Conservation (phyloP, 2,888 invertebrate genomes). For the Thumatha senex region DNA sequence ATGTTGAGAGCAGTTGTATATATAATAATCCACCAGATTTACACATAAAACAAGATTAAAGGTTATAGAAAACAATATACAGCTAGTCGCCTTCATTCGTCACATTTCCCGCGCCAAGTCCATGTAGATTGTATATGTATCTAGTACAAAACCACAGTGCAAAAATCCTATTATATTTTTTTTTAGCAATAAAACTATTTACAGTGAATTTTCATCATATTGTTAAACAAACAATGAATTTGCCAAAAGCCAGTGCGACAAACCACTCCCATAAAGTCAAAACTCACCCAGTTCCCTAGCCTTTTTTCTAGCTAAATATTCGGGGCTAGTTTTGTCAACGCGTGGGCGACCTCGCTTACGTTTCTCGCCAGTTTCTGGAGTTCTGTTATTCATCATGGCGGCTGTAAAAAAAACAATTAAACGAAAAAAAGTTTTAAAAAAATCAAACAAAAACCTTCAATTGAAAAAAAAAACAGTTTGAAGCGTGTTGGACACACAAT, state of each 20-base stretch:
- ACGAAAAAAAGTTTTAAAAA: background rate
- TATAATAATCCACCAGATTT: too few relatives aligned
- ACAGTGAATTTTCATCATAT: background rate
- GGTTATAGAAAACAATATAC: too few relatives aligned
- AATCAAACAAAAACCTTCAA: background rate
- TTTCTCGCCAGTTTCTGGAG: slow-evolving; percentile 61
- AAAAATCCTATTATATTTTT: too few relatives aligned
- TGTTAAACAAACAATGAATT: background rate
- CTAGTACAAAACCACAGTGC: too few relatives aligned
- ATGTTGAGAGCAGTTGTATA: too few relatives aligned
- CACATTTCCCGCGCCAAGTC: too few relatives aligned
- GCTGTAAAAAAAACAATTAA: slow-evolving; percentile 39
- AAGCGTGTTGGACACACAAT: too few relatives aligned
- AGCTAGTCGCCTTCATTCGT: too few relatives aligned
- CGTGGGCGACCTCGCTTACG: slow-evolving; percentile 69
- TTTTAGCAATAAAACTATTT: background rate
- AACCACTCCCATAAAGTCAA: background rate
- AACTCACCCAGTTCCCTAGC: slow-evolving; percentile 64
- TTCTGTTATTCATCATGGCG: slow-evolving; percentile 49
- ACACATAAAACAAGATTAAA: too few relatives aligned
- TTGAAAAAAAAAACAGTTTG: background rate
- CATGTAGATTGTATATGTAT: too few relatives aligned
- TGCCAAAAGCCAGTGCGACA: background rate
- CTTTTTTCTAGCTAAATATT: slow-evolving; percentile 68
- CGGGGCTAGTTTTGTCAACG: slow-evolving; percentile 73